Evolutionary conservation across 2,888 invertebrate genomes (phyloP), one percentile per base, ranked within the genome.

Genomic region (Tachina fera): DNA sequence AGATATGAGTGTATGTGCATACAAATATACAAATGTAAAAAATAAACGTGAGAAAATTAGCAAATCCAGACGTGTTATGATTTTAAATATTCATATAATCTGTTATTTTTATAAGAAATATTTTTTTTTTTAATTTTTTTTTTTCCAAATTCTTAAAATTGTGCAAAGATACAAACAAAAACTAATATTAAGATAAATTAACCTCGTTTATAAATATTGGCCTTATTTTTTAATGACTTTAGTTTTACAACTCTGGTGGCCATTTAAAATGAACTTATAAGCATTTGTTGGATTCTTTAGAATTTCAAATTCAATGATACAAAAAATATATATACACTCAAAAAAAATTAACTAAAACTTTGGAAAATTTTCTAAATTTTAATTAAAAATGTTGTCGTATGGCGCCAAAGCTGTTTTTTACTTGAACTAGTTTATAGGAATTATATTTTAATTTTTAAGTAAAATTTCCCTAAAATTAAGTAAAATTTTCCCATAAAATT

Each of bases 31-130:
- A 74, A 58, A 75, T 22, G 1, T 16, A 67, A 67, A 61, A 71
- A 70, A 58, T 63, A 75, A 84, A 86, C 87, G 84, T 86, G 87
- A 86, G 83, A 87, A 86, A 84, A 84, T 87, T 87, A 87, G 79
- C 86, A 80, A 82, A 76, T 6, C 43, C 16, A 22, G 71, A 86
- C 86, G 83, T 86, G 86, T 67, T 83, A 76, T 76, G 76, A 79
- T 60, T 86, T 71, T 9, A 56, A 86, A 83, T 76, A 70, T 71
- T 16, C 19, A 31, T 31, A 61, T 4, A 49, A 47, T 72, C 71
- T 75, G 19, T 63, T 61, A 41, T n/a, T 53, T 70, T 45, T 43
- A 31, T 31, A 31, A 13, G 13, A 61, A 61, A 22, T 2, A 19
- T 56, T 47, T 63, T 53, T 8, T 53, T 2, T 9, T 31, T 9